phyloP scores from a whole-genome alignment of 2,797 vertebrate genomes.

The Poeciliopsis gracilis region DNA sequence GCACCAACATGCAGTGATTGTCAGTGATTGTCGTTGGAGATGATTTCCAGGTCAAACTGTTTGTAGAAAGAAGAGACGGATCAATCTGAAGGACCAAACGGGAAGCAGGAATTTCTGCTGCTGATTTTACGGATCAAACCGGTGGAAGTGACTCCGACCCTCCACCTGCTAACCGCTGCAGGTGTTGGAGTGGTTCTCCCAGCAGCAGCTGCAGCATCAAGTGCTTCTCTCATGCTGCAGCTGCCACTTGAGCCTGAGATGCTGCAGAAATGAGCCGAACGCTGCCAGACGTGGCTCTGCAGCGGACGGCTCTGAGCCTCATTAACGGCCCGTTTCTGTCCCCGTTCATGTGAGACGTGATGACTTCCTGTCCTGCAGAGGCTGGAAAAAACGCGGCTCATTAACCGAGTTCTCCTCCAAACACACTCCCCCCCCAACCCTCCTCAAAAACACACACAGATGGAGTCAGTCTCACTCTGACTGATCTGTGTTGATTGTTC shows the following conservation, averaged over 20 bases:
- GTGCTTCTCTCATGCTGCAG: slow-evolving; percentile 3
- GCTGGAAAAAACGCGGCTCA: slow-evolving; percentile 62
- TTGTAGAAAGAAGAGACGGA: background rate
- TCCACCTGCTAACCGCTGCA: background rate
- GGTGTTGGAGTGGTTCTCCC: background rate
- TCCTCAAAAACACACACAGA: slow-evolving; percentile 15
- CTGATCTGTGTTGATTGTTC: background rate
- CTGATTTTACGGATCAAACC: background rate
- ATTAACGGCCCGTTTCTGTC: slow-evolving; percentile 49
- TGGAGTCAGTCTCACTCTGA: background rate
- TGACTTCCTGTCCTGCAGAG: slow-evolving; percentile 55
- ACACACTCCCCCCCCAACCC: slow-evolving; percentile 14
- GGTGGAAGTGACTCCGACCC: background rate
- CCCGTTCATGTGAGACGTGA: slow-evolving; percentile 51
- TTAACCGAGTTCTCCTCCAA: slow-evolving; percentile 37
- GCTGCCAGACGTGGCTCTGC: slow-evolving; percentile 21
- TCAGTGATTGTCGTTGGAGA: background rate
- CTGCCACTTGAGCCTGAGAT: slow-evolving; percentile 11
- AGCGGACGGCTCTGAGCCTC: slow-evolving; percentile 34
- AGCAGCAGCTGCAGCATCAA: background rate
- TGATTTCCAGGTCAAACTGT: background rate
- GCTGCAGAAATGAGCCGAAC: slow-evolving; percentile 20
- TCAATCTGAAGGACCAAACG: background rate
- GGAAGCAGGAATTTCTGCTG: background rate
- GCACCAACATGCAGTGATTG: too few relatives aligned